Conservation (phyloP, 2,888 invertebrate genomes). For the Nyleta sp. region DNA sequence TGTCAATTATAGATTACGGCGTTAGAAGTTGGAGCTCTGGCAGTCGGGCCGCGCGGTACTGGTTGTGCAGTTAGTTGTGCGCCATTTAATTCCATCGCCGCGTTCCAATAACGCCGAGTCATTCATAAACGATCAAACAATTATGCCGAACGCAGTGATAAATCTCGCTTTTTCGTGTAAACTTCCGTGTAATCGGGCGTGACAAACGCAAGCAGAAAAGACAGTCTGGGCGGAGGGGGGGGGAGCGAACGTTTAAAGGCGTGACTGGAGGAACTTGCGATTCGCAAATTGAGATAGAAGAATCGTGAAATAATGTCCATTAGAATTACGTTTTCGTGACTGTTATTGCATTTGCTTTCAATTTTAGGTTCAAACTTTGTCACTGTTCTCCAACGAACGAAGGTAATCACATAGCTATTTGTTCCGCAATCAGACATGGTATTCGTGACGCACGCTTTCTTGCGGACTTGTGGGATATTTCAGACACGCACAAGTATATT, state of each 20-base stretch:
- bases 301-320: constrained; percentile 58
- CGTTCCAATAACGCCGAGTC: too few relatives aligned
- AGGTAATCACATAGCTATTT: constrained; percentile 72
- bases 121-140: neutral
- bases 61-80: too few relatives aligned
- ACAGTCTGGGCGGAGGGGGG: too few relatives aligned
- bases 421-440: constrained; percentile 73
- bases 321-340: constrained; percentile 74
- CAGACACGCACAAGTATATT: constrained; percentile 70
- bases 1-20: constrained; percentile 21
- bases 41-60: too few relatives aligned
- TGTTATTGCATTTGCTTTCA: constrained; percentile 78
- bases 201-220: constrained; percentile 29
- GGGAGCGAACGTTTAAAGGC: constrained; percentile 28
- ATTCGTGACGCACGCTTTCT: constrained; percentile 76
- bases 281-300: constrained; percentile 57
- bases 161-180: constrained; percentile 14
- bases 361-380: constrained; percentile 78
- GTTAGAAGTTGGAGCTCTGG: constrained; percentile 1
- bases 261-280: constrained; percentile 40
- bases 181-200: constrained; percentile 7
- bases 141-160: constrained; percentile 11
- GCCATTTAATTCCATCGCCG: too few relatives aligned
- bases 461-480: constrained; percentile 68
- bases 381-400: constrained; percentile 68